Evolutionary conservation across 2,113 vertebrate species (phyloP).

Genomic region (Oreochromis niloticus): DNA sequence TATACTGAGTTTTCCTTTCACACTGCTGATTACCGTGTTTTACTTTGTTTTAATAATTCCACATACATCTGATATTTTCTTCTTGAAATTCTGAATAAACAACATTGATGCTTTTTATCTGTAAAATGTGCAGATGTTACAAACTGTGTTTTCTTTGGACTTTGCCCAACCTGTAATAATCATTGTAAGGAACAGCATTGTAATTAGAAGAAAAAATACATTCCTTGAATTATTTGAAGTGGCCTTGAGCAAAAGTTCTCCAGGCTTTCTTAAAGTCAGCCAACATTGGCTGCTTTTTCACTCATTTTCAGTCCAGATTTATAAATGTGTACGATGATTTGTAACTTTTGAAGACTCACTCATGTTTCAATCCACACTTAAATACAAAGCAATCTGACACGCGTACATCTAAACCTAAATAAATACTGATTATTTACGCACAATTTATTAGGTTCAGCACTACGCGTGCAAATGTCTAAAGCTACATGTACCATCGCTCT

Average conservation of each 20-base stretch:
- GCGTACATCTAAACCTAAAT: rapidly evolving
- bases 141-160: neutral
- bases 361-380: neutral
- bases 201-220: neutral
- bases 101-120: neutral
- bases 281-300: neutral
- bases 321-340: neutral
- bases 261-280: neutral
- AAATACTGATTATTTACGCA: neutral
- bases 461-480: rapidly evolving
- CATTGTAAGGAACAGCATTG: rapidly evolving
- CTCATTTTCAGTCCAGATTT: neutral
- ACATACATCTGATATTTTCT: neutral
- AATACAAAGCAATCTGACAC: neutral
- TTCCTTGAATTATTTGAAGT: neutral
- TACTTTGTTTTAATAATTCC: neutral
- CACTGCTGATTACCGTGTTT: neutral
- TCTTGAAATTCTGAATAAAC: neutral
- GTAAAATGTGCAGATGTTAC: neutral
- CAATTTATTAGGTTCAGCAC: neutral
- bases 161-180: neutral
- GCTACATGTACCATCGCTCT: neutral
- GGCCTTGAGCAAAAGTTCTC: neutral
- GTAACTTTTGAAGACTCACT: neutral
- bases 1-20: neutral